Conservation (phyloP, 2,113 vertebrate species). For the Thryonomys swinderianus region DNA sequence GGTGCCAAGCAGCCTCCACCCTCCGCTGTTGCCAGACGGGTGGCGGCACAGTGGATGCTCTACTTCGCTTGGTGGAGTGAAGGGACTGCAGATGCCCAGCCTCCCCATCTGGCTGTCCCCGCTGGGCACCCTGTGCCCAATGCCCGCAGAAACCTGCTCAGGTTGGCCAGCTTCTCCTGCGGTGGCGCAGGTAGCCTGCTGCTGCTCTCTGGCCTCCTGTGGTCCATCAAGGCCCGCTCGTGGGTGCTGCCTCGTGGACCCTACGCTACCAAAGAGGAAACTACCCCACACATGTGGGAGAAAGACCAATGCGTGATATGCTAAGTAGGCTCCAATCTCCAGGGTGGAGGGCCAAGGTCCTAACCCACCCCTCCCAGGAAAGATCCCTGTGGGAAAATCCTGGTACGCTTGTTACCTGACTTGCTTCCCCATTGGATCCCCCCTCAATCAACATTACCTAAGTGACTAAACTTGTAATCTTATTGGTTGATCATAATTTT, state of each 20-base stretch:
- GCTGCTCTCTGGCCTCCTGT: conserved; percentile 85
- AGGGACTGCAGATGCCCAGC: conserved; percentile 51
- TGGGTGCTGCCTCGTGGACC: conserved; percentile 77
- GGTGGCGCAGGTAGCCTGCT: conserved; percentile 84
- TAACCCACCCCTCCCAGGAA: too few species aligned
- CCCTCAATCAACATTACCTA: too few species aligned
- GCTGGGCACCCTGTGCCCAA: not conserved
- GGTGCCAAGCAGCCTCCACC: conserved; percentile 67
- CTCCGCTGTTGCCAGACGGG: conserved; percentile 81
- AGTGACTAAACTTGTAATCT: too few species aligned
- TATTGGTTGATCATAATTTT: too few species aligned
- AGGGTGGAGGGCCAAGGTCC: too few species aligned
- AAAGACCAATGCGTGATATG: too few species aligned
- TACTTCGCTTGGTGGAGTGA: conserved; percentile 88
- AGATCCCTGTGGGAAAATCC: too few species aligned
- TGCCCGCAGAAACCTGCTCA: conserved; percentile 77
- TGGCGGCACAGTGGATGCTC: conserved; percentile 79
- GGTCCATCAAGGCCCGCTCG: conserved; percentile 82
- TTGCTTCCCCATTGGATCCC: too few species aligned
- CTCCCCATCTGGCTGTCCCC: too few species aligned
- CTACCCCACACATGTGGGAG: too few species aligned
- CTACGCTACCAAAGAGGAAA: not conserved
- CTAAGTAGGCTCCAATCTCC: too few species aligned
- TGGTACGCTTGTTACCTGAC: too few species aligned
- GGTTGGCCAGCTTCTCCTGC: conserved; percentile 85